Evolutionary conservation across 2,797 vertebrate genomes (phyloP).

Genomic region (Xiphophorus birchmanni): DNA sequence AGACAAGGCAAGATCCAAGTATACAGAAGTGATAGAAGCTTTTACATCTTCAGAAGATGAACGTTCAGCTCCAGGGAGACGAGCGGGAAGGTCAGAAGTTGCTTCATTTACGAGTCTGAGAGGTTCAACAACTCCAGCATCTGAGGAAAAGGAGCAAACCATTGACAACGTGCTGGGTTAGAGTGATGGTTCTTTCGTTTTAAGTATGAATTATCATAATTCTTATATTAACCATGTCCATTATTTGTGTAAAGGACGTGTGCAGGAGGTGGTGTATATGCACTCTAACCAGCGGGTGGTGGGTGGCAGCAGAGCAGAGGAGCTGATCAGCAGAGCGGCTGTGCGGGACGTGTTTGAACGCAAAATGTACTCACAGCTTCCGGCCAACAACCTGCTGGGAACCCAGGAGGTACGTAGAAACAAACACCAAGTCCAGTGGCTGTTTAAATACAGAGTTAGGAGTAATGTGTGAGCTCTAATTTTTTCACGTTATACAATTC

Average conservation of each 20-base stretch:
- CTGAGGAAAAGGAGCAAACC: conserved; percentile 36
- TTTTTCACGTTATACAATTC: not conserved
- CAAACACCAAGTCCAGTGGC: not conserved
- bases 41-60: conserved; percentile 89
- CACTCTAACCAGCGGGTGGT: conserved; percentile 96
- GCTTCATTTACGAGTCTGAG: conserved; percentile 51
- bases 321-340: conserved; percentile 89
- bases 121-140: conserved; percentile 14
- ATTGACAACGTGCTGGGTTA: conserved; percentile 73
- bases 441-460: not conserved
- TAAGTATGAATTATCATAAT: not conserved
- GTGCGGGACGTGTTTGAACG: conserved; percentile 89
- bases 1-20: conserved; percentile 29
- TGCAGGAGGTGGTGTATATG: conserved; percentile 87
- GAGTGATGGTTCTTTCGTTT: not conserved
- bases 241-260: conserved; percentile 78
- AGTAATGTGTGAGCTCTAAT: not conserved
- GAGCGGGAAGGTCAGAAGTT: not conserved
- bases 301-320: conserved; percentile 93
- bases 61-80: conserved; percentile 18
- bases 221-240: not conserved
- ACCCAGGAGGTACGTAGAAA: conserved; percentile 83
- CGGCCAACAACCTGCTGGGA: conserved; percentile 86
- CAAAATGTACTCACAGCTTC: conserved; percentile 90
- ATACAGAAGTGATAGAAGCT: conserved; percentile 78